phyloP scores from a whole-genome alignment of 1,140 invertebrate genomes.

The Cydia fagiglandana region DNA sequence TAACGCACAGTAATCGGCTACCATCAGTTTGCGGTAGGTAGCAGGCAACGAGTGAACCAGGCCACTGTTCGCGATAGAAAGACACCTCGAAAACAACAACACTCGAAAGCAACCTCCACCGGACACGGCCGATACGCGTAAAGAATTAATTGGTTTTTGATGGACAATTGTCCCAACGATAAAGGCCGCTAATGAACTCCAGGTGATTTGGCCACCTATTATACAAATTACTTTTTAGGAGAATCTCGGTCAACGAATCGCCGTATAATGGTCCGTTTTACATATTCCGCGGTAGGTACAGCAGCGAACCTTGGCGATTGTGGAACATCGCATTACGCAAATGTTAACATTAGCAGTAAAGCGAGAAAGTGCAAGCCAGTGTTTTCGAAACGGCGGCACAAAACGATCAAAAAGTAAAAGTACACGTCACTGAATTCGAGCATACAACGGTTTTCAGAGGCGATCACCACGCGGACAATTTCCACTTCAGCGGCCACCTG shows the following conservation, averaged over 20 bases:
- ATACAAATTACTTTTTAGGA: conserved; percentile 32
- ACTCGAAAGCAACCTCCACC: conserved; percentile 71
- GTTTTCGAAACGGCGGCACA: conserved; percentile 16
- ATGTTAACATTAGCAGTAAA: conserved; percentile 32
- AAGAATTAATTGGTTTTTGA: conserved; percentile 73
- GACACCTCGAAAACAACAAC: conserved; percentile 65
- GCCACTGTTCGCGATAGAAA: conserved; percentile 68
- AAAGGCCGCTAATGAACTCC: conserved; percentile 56
- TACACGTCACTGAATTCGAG: conserved; percentile 69
- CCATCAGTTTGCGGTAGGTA: conserved; percentile 36
- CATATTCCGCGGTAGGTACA: conserved; percentile 1
- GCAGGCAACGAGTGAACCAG: conserved; percentile 58
- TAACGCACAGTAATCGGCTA: conserved; percentile 54
- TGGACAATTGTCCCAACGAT: conserved; percentile 69
- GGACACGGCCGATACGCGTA: conserved; percentile 69
- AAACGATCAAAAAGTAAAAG: conserved; percentile 46
- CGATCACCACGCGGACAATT: conserved; percentile 45
- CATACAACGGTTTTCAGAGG: conserved; percentile 65
- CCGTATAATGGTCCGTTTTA: conserved; percentile 21
- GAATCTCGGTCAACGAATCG: conserved; percentile 37
- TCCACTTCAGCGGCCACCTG: conserved; percentile 57
- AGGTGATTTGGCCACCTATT: conserved; percentile 42
- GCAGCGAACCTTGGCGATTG: neutral
- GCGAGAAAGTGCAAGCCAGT: conserved; percentile 28
- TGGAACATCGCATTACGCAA: conserved; percentile 30